Evolutionary conservation across 2,797 vertebrate species (phyloP).

Genomic region (Oreortyx pictus): DNA sequence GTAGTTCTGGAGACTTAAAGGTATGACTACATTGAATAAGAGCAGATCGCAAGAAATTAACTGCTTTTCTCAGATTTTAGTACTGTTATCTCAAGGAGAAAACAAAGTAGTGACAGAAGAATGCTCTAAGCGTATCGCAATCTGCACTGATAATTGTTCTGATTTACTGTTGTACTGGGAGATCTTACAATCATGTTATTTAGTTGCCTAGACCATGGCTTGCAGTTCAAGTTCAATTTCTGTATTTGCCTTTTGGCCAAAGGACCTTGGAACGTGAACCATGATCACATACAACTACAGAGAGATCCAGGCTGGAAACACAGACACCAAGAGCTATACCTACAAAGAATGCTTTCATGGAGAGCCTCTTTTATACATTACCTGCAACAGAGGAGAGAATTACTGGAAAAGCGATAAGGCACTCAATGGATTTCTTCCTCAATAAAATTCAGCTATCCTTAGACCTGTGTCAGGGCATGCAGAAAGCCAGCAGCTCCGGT

Average conservation of each 20-base stretch:
- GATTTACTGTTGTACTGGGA: background rate
- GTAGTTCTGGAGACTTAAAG: background rate
- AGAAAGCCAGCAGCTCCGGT: background rate
- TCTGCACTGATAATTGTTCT: background rate
- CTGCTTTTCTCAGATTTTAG: background rate
- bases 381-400: background rate
- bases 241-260: background rate
- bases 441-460: background rate
- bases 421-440: background rate
- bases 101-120: background rate
- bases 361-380: background rate
- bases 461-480: background rate
- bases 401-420: rapidly evolving
- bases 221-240: background rate
- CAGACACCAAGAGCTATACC: background rate
- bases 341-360: background rate
- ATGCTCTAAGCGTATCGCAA: background rate
- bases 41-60: background rate
- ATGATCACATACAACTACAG: background rate
- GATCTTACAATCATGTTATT: background rate
- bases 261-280: background rate
- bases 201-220: background rate
- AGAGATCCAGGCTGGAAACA: background rate
- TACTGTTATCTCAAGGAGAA: background rate
- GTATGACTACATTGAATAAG: background rate